Percentiles rank a stretch among this genome's conserved stretches.
Evolutionary conservation across 2,888 invertebrate species (phyloP).

Genomic region (Trichogramma evanescens): DNA sequence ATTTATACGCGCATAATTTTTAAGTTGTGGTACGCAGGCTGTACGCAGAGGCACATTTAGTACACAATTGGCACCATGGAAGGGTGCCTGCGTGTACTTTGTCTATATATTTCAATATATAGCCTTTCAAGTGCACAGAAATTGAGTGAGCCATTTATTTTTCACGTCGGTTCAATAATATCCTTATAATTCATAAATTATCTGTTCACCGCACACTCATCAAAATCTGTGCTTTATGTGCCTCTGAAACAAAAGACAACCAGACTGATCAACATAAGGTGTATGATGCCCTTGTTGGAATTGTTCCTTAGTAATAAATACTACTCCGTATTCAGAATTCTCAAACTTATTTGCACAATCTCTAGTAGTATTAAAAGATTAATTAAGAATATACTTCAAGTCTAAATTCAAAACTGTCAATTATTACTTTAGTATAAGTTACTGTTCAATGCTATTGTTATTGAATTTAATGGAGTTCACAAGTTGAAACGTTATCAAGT

Average conservation of each 20-base stretch:
- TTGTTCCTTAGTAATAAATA: neutral
- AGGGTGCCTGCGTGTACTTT: conserved; percentile 32
- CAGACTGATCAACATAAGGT: conserved; percentile 49
- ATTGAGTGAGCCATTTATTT: conserved; percentile 44
- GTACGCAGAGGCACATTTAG: conserved; percentile 45
- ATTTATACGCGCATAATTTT: conserved; percentile 11
- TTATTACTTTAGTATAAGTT: no score
- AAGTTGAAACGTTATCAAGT: no score
- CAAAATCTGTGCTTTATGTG: conserved; percentile 58
- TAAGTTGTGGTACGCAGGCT: conserved; percentile 40
- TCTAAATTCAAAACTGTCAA: no score
- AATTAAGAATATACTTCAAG: no score
- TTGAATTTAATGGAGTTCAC: no score
- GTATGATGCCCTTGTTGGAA: conserved; percentile 41
- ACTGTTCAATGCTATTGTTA: no score
- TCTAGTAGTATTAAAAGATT: neutral
- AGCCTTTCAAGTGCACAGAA: conserved; percentile 41
- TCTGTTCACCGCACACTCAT: conserved; percentile 45
- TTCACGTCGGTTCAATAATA: conserved; percentile 20
- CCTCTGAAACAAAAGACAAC: conserved; percentile 73
- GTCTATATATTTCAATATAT: conserved; percentile 38
- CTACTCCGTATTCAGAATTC: conserved; percentile 26
- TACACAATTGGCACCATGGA: conserved; percentile 30
- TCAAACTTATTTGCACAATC: conserved; percentile 37
- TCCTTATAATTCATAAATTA: conserved; percentile 26